These are phyloP conservation scores for Botia kubotai DNA, from an alignment of 2,797 vertebrate species.

Conservation along the genomic window DNA sequence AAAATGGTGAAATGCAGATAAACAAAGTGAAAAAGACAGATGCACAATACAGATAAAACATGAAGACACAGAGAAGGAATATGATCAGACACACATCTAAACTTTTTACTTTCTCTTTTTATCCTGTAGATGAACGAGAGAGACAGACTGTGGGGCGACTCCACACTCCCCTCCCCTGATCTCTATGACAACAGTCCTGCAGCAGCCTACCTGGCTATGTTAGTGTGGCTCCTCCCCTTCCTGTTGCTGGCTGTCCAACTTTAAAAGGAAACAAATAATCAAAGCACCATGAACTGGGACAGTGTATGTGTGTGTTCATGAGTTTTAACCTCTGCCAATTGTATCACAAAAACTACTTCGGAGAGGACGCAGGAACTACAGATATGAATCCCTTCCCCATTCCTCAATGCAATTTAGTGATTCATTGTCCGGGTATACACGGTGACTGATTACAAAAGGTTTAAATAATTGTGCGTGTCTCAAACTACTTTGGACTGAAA, in stretches of 20 bases:
- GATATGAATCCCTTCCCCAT: conserved; percentile 27
- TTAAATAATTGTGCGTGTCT: conserved; percentile 9
- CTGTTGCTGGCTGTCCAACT: conserved; percentile 60
- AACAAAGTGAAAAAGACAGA: conserved; percentile 22
- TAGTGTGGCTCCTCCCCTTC: conserved; percentile 64
- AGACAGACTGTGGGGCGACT: conserved; percentile 79
- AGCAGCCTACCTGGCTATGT: conserved; percentile 47
- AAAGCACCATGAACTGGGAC: conserved; percentile 46
- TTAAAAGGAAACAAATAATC: conserved; percentile 61
- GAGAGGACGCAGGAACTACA: conserved; percentile 33
- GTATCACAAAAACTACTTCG: conserved; percentile 33
- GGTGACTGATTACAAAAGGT: conserved; percentile 38
- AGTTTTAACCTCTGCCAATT: conserved; percentile 41
- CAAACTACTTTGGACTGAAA: conserved; percentile 26
- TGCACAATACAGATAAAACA: conserved; percentile 38
- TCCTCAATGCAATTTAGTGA: conserved; percentile 45
- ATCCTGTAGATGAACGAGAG: conserved; percentile 73
- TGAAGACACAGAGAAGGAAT: conserved; percentile 41
- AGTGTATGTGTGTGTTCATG: conserved; percentile 45
- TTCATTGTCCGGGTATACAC: conserved; percentile 48
- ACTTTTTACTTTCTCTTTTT: conserved; percentile 29
- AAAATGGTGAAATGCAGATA: conserved; percentile 35
- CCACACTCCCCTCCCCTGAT: conserved; percentile 81
- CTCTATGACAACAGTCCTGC: conserved; percentile 70
- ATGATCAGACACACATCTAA: conserved; percentile 28